Conservation (phyloP, 2,113 vertebrate species). For the Aleadryas rufinucha region DNA sequence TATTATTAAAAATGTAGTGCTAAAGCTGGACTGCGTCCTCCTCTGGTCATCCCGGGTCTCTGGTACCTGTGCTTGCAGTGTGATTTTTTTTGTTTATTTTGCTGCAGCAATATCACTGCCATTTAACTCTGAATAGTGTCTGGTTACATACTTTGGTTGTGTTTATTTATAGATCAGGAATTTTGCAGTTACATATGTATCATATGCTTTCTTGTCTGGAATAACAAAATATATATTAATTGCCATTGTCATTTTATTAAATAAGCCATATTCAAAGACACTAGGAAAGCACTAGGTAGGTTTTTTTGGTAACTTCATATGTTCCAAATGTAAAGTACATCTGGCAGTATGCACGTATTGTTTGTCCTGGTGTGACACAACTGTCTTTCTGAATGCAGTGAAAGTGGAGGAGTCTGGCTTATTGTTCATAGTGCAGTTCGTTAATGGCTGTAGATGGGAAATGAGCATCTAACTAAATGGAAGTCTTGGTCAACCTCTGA, state of each 20-base stretch:
- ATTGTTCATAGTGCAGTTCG: constrained; percentile 29
- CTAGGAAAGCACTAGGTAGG: background rate
- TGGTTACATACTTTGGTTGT: background rate
- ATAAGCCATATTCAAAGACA: background rate
- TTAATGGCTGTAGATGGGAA: constrained; percentile 71
- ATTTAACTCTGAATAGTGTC: background rate
- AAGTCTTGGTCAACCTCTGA: constrained; percentile 74
- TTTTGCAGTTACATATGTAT: background rate
- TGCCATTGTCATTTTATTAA: background rate
- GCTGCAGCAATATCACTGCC: background rate
- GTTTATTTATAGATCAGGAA: background rate
- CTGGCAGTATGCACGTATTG: background rate
- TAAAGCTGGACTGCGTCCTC: background rate
- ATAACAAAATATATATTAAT: background rate
- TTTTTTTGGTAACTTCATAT: background rate
- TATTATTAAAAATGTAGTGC: background rate
- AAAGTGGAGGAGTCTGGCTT: constrained; percentile 42
- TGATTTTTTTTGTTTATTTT: background rate
- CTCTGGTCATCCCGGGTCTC: background rate
- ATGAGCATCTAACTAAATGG: constrained; percentile 73
- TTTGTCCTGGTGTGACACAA: constrained; percentile 35
- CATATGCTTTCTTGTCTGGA: background rate
- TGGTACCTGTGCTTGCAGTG: background rate
- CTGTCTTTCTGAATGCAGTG: constrained; percentile 13
- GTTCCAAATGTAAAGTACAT: background rate